Percentiles rank a stretch among this genome's conserved stretches.
Conservation (phyloP, 2,113 vertebrate species). For the Platichthys flesus region DNA sequence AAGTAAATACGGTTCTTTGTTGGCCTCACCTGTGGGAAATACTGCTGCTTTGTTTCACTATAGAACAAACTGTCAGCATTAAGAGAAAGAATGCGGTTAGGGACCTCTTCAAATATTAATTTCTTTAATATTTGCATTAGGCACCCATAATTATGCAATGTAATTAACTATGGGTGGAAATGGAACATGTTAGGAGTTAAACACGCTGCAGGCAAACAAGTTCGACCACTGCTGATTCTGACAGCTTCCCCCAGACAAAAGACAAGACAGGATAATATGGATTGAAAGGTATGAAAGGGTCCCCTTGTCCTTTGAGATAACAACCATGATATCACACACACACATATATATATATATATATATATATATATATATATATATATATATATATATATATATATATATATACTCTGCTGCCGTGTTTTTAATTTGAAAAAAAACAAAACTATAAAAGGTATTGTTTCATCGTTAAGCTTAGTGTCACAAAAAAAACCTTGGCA, state of each 20-base stretch:
- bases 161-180: slow-evolving; percentile 65
- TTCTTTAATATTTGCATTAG: slow-evolving; percentile 64
- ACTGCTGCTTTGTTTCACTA: slow-evolving; percentile 64
- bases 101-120: slow-evolving; percentile 52
- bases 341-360: no score
- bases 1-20: slow-evolving; percentile 72
- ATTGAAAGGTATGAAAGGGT: slow-evolving; percentile 40
- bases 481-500: slow-evolving; percentile 71
- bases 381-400: slow-evolving; percentile 50
- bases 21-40: slow-evolving; percentile 68
- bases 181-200: slow-evolving; percentile 51
- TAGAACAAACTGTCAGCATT: slow-evolving; percentile 55
- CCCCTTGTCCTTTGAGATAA: slow-evolving; percentile 18
- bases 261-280: slow-evolving; percentile 44
- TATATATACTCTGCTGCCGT: slow-evolving; percentile 51
- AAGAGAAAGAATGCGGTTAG: slow-evolving; percentile 37
- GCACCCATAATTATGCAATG: slow-evolving; percentile 46
- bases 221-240: slow-evolving; percentile 44
- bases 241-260: slow-evolving; percentile 50
- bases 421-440: slow-evolving; percentile 46
- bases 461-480: slow-evolving; percentile 74
- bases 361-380: slow-evolving; percentile 15
- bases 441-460: slow-evolving; percentile 51
- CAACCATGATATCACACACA: slow-evolving; percentile 7
- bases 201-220: slow-evolving; percentile 66